Evolutionary conservation across 2,113 vertebrate species (phyloP).

Genomic region (Echinops telfairi): DNA sequence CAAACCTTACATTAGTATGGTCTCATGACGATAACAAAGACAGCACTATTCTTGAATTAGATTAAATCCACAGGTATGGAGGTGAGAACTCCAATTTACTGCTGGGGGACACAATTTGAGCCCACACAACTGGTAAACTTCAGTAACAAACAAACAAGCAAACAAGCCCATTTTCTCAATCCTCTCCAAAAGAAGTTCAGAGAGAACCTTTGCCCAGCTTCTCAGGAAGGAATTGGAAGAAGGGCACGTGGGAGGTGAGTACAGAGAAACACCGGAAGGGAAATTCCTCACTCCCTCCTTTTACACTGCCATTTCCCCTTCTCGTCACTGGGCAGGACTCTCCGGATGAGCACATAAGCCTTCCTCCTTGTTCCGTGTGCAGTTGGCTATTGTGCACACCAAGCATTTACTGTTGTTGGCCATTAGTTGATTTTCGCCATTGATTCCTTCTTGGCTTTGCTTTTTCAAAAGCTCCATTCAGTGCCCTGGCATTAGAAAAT

Average conservation of each 20-base stretch:
- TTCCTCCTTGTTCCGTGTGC: not conserved
- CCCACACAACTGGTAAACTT: not conserved
- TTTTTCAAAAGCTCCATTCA: slow-evolving; percentile 53
- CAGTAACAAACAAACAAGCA: not conserved
- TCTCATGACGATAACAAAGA: not conserved
- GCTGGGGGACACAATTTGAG: not conserved
- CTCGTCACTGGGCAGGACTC: not conserved
- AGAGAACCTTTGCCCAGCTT: not conserved
- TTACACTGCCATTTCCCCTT: slow-evolving; percentile 6
- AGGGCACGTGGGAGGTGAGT: not conserved
- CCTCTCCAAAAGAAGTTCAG: not conserved
- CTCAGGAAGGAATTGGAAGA: not conserved
- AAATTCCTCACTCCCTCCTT: not conserved
- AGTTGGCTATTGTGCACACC: not conserved
- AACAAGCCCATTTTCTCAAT: not conserved
- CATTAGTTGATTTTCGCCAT: slow-evolving; percentile 55
- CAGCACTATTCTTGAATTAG: not conserved
- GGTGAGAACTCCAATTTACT: not conserved
- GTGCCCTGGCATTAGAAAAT: not conserved
- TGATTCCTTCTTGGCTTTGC: slow-evolving; percentile 21
- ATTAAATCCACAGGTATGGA: not conserved
- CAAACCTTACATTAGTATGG: not conserved
- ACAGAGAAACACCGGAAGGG: not conserved
- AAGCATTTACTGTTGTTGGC: slow-evolving; percentile 7
- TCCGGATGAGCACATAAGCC: not conserved